Percentiles rank a stretch among this genome's conserved stretches.
phyloP scores from a whole-genome alignment of 1,140 invertebrate genomes.

The Drosophila navojoa region DNA sequence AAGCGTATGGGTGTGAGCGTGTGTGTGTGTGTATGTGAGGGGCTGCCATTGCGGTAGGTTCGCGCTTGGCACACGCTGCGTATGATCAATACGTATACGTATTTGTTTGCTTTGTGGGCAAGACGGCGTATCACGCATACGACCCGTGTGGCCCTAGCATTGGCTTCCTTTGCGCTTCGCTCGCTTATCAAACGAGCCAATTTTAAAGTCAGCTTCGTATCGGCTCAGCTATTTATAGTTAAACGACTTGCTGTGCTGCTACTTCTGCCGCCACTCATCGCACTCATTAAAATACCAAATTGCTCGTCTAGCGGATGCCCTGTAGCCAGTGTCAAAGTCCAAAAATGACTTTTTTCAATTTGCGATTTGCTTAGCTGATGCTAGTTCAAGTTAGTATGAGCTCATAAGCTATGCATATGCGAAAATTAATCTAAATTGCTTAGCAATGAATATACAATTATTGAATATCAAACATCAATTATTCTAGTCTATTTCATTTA shows the following conservation, averaged over 20 bases:
- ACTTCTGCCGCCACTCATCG: background rate
- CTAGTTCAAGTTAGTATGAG: too few species aligned
- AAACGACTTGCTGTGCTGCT: background rate
- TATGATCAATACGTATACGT: conserved; percentile 53
- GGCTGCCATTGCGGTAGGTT: conserved; percentile 69
- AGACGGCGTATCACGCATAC: conserved; percentile 28
- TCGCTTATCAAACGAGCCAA: conserved; percentile 15
- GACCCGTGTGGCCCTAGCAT: conserved; percentile 10
- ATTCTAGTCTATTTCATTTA: too few species aligned
- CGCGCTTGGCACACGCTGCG: conserved; percentile 49
- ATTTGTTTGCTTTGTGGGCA: background rate
- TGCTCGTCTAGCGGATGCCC: conserved; percentile 5
- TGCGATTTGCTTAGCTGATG: background rate
- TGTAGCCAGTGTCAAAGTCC: background rate
- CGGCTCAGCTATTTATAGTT: conserved; percentile 17
- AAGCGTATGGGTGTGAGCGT: background rate
- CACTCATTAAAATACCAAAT: background rate
- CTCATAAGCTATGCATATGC: too few species aligned
- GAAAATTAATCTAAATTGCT: too few species aligned
- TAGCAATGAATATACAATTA: too few species aligned
- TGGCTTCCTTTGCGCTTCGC: background rate
- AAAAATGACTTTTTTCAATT: background rate
- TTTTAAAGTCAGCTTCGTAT: conserved; percentile 19
- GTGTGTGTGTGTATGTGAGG: conserved; percentile 16
- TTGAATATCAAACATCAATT: too few species aligned